A percentile compares a stretch with the other conserved stretches of the same genome.
Conservation (phyloP, 2,797 vertebrate genomes). For the Apodemus agrarius region DNA sequence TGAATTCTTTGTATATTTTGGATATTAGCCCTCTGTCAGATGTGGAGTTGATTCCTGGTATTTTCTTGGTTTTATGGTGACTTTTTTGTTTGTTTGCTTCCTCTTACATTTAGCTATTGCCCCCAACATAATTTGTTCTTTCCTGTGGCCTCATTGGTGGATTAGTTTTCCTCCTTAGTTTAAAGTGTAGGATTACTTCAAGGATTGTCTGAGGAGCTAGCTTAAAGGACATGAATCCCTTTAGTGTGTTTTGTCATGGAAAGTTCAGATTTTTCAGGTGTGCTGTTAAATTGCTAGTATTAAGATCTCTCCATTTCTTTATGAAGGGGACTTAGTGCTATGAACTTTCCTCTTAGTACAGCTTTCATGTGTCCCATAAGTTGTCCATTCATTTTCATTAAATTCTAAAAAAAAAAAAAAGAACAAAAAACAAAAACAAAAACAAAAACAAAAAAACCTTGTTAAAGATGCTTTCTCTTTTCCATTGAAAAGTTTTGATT, state of each 20-base stretch:
- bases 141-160: neutral
- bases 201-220: neutral
- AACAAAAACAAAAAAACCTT: too few species aligned
- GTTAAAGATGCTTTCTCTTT: neutral
- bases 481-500: neutral
- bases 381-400: neutral
- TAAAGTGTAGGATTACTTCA: neutral
- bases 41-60: neutral
- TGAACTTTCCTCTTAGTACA: neutral
- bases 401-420: neutral
- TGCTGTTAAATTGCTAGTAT: neutral
- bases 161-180: neutral
- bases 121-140: neutral
- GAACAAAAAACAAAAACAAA: too few species aligned
- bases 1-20: neutral
- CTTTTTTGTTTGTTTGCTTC: neutral
- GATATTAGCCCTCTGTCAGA: neutral
- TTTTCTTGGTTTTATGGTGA: neutral
- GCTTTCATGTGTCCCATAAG: neutral
- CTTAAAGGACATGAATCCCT: neutral
- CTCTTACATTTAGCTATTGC: neutral
- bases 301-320: neutral
- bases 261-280: neutral
- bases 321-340: neutral
- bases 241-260: neutral